Conservation (phyloP, 2,888 invertebrate genomes). For the Raillietiella orientalis region DNA sequence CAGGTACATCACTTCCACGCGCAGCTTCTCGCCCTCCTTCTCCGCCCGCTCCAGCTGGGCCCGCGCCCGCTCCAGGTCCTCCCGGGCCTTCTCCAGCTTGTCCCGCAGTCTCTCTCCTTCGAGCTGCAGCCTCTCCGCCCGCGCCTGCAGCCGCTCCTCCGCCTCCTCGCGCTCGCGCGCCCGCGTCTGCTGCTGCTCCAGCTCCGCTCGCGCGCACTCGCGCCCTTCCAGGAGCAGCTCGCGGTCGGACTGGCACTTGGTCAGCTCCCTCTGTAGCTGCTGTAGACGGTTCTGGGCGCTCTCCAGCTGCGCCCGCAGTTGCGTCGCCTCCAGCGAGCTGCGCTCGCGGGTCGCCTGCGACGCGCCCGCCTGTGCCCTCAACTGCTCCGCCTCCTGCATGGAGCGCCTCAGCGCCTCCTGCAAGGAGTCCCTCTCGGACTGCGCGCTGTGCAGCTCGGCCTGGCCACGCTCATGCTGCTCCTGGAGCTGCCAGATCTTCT, state of each 20-base stretch:
- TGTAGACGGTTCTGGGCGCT: no score
- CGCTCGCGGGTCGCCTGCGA: constrained; percentile 21
- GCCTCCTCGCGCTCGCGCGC: constrained; percentile 32
- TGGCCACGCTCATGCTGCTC: no score
- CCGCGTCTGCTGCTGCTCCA: constrained; percentile 40
- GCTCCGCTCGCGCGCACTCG: no score
- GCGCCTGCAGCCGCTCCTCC: constrained; percentile 21
- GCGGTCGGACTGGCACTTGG: constrained; percentile 44
- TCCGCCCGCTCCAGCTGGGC: constrained; percentile 23
- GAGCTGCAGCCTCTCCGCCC: constrained; percentile 40
- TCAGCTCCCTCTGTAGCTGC: constrained; percentile 35
- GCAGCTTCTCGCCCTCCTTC: constrained; percentile 5
- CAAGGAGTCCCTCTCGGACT: constrained; percentile 8
- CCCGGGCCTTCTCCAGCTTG: constrained; percentile 24
- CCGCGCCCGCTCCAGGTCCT: constrained; percentile 23
- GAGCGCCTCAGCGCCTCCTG: constrained; percentile 8
- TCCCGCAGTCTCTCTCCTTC: constrained; percentile 64
- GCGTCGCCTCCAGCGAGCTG: no score
- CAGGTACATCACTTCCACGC: constrained; percentile 12
- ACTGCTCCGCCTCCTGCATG: constrained; percentile 34
- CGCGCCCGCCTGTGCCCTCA: constrained; percentile 33
- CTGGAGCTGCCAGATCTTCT: no score
- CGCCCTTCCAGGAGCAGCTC: no score
- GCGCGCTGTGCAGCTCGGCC: constrained; percentile 8
- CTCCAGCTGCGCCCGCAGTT: no score